Evolutionary conservation across 2,797 vertebrate species (phyloP).

Genomic region (Iguana delicatissima): DNA sequence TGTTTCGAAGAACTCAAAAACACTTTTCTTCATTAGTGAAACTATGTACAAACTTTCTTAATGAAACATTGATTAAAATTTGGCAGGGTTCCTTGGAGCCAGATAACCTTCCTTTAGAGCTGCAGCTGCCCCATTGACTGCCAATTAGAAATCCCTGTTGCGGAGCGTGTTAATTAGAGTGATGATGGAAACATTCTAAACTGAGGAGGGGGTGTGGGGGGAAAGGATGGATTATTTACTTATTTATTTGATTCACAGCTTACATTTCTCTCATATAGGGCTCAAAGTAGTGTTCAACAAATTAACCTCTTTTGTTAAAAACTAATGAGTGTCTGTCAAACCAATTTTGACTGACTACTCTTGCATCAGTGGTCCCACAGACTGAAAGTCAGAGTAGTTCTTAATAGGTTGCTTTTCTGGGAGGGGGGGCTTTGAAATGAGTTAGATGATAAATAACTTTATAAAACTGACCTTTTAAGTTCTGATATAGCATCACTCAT

Average conservation of each 20-base stretch:
- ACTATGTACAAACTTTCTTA: background rate
- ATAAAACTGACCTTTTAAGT: too few species aligned
- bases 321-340: background rate
- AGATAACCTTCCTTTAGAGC: background rate
- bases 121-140: background rate
- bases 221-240: too few species aligned
- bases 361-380: background rate
- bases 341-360: background rate
- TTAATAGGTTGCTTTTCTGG: constrained; percentile 7
- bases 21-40: background rate
- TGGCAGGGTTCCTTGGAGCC: background rate
- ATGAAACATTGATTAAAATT: background rate
- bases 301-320: background rate
- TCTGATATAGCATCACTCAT: background rate
- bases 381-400: background rate
- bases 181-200: background rate
- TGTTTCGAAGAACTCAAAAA: background rate
- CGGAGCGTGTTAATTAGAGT: background rate
- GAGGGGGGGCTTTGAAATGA: too few species aligned
- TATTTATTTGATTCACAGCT: too few species aligned
- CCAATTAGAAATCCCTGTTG: background rate
- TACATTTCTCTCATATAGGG: too few species aligned
- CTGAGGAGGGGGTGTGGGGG: too few species aligned
- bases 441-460: too few species aligned
- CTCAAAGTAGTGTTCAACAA: background rate